A percentile compares a stretch with the other conserved stretches of the same genome.
These are phyloP conservation scores for Panzeria rudis DNA, from an alignment of 2,888 invertebrate species.

Conservation along the genomic window DNA sequence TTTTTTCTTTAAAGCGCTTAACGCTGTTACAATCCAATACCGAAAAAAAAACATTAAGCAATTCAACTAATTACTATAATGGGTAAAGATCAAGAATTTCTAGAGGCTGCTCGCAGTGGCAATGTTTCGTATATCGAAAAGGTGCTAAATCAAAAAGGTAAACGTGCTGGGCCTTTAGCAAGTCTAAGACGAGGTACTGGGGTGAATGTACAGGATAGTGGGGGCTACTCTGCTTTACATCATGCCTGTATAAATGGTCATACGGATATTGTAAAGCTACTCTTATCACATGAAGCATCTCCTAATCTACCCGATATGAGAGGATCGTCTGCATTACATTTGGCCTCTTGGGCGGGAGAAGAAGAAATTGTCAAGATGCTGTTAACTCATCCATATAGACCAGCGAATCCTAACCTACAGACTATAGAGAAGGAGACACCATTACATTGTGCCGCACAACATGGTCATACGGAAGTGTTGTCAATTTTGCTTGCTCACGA, in stretches of 20 bases:
- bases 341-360: constrained; percentile 97
- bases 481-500: constrained; percentile 91
- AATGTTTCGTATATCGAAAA: constrained; percentile 95
- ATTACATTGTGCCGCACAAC: constrained; percentile 96
- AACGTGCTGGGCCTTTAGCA: constrained; percentile 96
- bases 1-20: not conserved
- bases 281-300: constrained; percentile 92
- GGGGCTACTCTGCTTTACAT: constrained; percentile 96
- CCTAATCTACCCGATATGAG: constrained; percentile 94
- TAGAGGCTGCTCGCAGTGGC: constrained; percentile 97
- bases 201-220: constrained; percentile 96
- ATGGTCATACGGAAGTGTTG: constrained; percentile 94
- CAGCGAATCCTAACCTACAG: constrained; percentile 93
- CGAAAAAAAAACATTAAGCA: not conserved
- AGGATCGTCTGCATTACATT: constrained; percentile 95
- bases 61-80: constrained; percentile 84
- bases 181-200: constrained; percentile 95
- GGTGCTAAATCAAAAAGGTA: constrained; percentile 93
- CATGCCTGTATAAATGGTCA: constrained; percentile 97
- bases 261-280: constrained; percentile 93
- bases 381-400: constrained; percentile 91
- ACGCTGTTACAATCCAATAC: not conserved
- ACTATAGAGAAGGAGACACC: constrained; percentile 96
- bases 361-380: constrained; percentile 93
- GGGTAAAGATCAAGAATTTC: constrained; percentile 98